Base-by-base conservation (phyloP, 2,113 vertebrate genomes). In the Ascaphus truei region DNA sequence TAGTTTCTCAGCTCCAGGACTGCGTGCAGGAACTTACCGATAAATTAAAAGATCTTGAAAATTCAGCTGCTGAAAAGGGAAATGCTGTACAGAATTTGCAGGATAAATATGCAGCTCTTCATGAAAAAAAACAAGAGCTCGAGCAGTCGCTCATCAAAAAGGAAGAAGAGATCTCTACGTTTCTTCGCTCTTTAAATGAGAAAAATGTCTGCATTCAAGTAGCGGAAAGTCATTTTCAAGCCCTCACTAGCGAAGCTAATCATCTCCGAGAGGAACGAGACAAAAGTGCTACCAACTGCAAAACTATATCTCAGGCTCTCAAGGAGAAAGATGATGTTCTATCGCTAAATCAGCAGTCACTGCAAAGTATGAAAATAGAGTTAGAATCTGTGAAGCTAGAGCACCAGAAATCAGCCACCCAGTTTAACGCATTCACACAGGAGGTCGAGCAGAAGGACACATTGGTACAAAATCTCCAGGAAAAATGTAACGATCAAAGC, bases 371-470 rank as follows among this genome's bases (percentile, higher is more conserved):
- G 66, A 88, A 80, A 1, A 43, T 75, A 1, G 90, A 93, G 57
- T 83, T 92, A 15, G 84, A 88, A 18, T 68, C 51, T 48, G 73
- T 92, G 18, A 92, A 84, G 73, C 79, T 71, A 0, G 86, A 93
- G 1, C 80, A 92, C 53, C 80, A 86, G 29, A 90, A 90, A 67
- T 85, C 90, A 1, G 80, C 75, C 15, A 73, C 80, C 2, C 88
- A 89, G 23, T 76, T 92, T 80, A 82, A 82, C 11, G 72, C 61
- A 0, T 53, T 74, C 68, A 86, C 85, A 0, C 84, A 89, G 51
- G 81, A 89, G 43, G 77, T 86, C 0, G 86, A 92, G 72, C 88
- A 94, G 61, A 88, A 84, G 34, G 91, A 92, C 4, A 50, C 85
- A 76, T 80, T 86, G 48, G 68, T 92, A 3, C 87, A 90, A 15